These are phyloP conservation scores for Onychostruthus taczanowskii DNA, from an alignment of 2,113 vertebrate species.

Conservation along the genomic window DNA sequence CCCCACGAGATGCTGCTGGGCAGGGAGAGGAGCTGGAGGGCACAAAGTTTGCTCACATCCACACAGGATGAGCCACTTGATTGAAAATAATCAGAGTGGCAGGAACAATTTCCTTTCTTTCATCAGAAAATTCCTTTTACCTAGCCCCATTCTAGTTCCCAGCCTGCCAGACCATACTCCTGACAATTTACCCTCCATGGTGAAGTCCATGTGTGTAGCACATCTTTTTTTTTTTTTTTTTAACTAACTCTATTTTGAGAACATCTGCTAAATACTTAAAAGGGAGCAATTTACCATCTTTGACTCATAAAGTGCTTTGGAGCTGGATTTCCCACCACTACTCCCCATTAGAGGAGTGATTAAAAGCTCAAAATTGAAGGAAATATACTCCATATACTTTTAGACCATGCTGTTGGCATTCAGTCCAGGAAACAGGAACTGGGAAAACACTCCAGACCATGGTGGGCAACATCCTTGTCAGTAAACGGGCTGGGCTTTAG, in stretches of 20 bases:
- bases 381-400: neutral
- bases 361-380: neutral
- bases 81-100: slow-evolving; percentile 34
- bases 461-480: neutral
- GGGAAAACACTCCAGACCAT: neutral
- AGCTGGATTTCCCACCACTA: neutral
- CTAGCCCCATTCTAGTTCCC: neutral
- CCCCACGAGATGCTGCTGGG: neutral
- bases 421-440: neutral
- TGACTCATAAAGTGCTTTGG: neutral
- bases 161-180: neutral
- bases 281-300: neutral
- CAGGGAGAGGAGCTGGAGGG: neutral
- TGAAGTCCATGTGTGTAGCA: neutral
- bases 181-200: neutral
- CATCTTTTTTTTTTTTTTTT: neutral
- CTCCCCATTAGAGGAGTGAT: neutral
- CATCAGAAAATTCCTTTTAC: slow-evolving; percentile 49
- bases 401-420: neutral
- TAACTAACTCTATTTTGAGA: neutral
- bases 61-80: neutral
- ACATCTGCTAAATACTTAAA: slow-evolving; percentile 22
- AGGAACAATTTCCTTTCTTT: slow-evolving; percentile 60
- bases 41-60: neutral
- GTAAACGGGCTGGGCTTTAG: neutral